Evolutionary conservation across 1,140 invertebrate genomes (phyloP).

Genomic region (Anagrus nilaparvatae): DNA sequence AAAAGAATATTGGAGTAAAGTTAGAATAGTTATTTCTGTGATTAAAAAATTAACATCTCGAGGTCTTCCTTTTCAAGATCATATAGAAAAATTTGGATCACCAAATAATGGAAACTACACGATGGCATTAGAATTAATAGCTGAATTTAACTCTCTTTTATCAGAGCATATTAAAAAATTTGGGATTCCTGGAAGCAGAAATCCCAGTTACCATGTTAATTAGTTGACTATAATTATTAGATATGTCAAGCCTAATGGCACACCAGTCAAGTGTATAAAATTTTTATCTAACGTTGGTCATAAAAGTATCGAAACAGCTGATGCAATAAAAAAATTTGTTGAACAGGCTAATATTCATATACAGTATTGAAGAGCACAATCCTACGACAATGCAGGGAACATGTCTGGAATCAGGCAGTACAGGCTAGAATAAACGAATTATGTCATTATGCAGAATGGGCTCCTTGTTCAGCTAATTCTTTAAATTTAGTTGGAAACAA

Average conservation of each 20-base stretch:
- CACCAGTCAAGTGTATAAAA: conserved; percentile 17
- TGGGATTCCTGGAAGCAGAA: conserved; percentile 26
- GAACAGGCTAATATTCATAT: no score
- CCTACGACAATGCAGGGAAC: conserved; percentile 25
- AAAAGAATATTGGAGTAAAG: conserved; percentile 19
- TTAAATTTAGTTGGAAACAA: conserved; percentile 18
- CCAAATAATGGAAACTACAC: conserved; percentile 22
- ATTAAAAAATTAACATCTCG: conserved; percentile 19
- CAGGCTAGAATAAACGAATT: conserved; percentile 17
- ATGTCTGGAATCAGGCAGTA: conserved; percentile 25
- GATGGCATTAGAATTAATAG: no score
- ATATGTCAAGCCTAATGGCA: conserved; percentile 17
- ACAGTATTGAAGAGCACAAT: conserved; percentile 21
- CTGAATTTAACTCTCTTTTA: conserved; percentile 31
- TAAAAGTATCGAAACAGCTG: conserved; percentile 19
- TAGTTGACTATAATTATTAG: conserved; percentile 27
- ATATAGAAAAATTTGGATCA: conserved; percentile 20
- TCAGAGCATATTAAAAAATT: conserved; percentile 24
- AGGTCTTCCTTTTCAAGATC: conserved; percentile 21
- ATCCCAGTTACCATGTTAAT: conserved; percentile 26
- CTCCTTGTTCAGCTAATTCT: conserved; percentile 12
- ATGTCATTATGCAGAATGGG: conserved; percentile 17
- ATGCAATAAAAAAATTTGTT: no score
- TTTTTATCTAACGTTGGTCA: conserved; percentile 20
- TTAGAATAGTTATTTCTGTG: conserved; percentile 19